Base-by-base conservation (phyloP, 2,888 invertebrate genomes). In the Adela reaumurella region DNA sequence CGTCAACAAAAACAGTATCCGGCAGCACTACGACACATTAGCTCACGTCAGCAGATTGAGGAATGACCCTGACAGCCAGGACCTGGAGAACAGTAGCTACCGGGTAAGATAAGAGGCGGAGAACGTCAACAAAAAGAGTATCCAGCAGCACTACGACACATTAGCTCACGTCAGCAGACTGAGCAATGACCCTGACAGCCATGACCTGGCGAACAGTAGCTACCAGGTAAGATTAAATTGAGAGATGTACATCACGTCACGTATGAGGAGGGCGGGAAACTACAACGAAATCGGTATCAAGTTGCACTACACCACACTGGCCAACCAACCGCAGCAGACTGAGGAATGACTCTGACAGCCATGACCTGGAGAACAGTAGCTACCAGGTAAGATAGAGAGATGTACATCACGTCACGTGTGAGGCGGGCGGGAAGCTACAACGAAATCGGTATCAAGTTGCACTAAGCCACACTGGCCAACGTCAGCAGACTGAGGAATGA, bases 341-440 rank as follows among this genome's bases (percentile, higher is more conserved):
- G 18, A 24, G 35, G 19, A 35, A 17, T 11, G n/a, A 46, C 10
- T 16, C 19, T 35, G 35, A 17, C 35, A 45, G 20, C 19, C 18
- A 6, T 4, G 46, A 45, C 20, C 5, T 29, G 49, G 73, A 73
- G 45, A 73, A 78, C 46, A 68, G 64, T 55, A 76, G 78, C 52
- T 78, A 73, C 51, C 66, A n/a, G n/a, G n/a, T n/a, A n/a, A n/a
- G n/a, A n/a, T n/a, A n/a, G n/a, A 3, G 78, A 78, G 51, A 70
- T 78, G 3, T 70, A 77, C 53, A 74, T 78, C 2, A n/a, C n/a
- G n/a, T n/a, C n/a, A 73, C 76, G 0, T 76, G 77, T 51, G 77
- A 78, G 51, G 62, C 58, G 47, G 51, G 62, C 58, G 47, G 50
- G 66, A 3, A 3, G 17, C 14, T n/a, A 24, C 24, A n/a, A n/a